A percentile compares a stretch with the other conserved stretches of the same genome.
phyloP scores from a whole-genome alignment of 1,140 invertebrate species.

The Meloidogyne chitwoodi region DNA sequence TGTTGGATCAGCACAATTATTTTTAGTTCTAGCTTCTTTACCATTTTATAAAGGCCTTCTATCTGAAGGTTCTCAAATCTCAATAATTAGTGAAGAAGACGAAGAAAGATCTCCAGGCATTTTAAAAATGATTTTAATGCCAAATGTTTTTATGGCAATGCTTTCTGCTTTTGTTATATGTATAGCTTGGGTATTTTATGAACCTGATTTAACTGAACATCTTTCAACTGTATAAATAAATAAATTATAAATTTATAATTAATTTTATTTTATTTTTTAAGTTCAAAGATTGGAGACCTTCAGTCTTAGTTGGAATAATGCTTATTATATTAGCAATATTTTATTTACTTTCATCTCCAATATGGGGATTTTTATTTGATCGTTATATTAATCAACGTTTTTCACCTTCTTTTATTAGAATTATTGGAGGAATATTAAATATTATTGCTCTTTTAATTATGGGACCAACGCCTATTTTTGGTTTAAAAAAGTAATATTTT shows the following conservation, averaged over 20 bases:
- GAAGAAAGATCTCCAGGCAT: background rate
- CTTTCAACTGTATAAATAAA: background rate
- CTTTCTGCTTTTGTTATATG: conserved; percentile 1
- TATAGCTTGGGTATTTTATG: conserved; percentile 13
- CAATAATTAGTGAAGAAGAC: background rate
- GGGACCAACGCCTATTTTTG: conserved; percentile 4
- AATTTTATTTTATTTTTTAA: background rate
- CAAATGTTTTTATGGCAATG: conserved; percentile 8
- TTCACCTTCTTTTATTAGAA: background rate
- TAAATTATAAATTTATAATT: background rate
- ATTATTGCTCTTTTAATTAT: conserved; percentile 5
- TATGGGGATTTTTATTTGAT: conserved; percentile 6
- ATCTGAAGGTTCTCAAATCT: background rate
- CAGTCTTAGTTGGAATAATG: background rate
- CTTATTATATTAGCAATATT: background rate
- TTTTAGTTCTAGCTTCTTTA: background rate
- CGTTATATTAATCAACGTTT: background rate
- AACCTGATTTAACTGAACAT: conserved; percentile 2
- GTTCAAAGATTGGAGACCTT: background rate
- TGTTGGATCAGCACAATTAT: background rate
- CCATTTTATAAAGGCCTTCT: background rate
- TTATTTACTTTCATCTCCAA: background rate
- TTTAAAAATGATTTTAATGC: background rate
- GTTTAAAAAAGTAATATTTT: background rate
- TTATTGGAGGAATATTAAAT: background rate